Conservation (phyloP, 2,888 invertebrate genomes). For the Melieria omissa region DNA sequence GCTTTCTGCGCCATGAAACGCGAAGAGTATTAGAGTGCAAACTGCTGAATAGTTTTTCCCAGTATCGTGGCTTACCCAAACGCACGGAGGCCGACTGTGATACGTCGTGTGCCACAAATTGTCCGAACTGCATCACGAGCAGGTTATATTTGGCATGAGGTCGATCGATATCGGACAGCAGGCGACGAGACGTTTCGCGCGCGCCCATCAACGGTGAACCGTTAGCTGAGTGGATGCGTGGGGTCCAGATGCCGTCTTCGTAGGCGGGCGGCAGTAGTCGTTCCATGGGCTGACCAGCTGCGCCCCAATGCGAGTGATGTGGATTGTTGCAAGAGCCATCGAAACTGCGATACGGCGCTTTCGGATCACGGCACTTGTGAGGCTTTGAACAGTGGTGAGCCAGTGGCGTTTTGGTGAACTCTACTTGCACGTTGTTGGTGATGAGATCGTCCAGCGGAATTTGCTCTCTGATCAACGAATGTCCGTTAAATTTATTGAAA, state of each 20-base stretch:
- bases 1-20: constrained; percentile 68
- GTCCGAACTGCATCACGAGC: constrained; percentile 82
- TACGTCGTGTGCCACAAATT: constrained; percentile 81
- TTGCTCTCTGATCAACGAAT: constrained; percentile 50
- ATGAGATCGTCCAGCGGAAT: constrained; percentile 62
- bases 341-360: constrained; percentile 74
- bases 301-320: constrained; percentile 73
- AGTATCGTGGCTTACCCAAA: constrained; percentile 68
- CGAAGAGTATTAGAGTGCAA: not conserved
- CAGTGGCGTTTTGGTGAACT: constrained; percentile 56
- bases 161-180: constrained; percentile 72
- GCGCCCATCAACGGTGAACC: constrained; percentile 73
- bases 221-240: constrained; percentile 59
- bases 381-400: constrained; percentile 61
- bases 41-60: not conserved
- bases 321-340: constrained; percentile 89
- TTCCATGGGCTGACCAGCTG: constrained; percentile 73
- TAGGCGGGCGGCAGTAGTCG: constrained; percentile 76
- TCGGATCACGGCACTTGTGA: constrained; percentile 66
- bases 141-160: constrained; percentile 74
- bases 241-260: constrained; percentile 71
- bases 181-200: constrained; percentile 73
- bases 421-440: constrained; percentile 62
- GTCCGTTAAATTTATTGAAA: not conserved
- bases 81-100: constrained; percentile 77